Conservation (phyloP, 2,797 vertebrate genomes). For the Neosilurus mollespiculum region DNA sequence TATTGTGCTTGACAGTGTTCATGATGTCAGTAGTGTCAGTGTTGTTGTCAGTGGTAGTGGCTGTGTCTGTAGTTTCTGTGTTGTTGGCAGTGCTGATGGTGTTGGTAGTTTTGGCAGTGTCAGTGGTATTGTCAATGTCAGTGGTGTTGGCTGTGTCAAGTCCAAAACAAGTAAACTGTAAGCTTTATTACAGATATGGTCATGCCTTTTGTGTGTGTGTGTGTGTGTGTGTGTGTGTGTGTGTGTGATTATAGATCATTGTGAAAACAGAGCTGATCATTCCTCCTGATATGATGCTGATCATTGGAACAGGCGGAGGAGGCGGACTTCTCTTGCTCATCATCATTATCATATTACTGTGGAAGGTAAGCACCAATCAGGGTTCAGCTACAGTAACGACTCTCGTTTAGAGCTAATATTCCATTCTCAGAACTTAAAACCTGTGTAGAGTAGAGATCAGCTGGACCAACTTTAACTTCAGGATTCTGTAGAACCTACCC, state of each 20-base stretch:
- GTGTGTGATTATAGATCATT: conserved; percentile 53
- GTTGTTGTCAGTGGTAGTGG: too few species aligned
- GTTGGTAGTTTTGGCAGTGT: background rate
- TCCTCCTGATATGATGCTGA: conserved; percentile 32
- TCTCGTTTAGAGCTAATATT: background rate
- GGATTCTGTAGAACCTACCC: background rate
- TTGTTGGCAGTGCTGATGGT: too few species aligned
- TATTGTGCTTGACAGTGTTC: too few species aligned
- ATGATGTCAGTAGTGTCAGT: too few species aligned
- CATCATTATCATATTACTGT: conserved; percentile 60
- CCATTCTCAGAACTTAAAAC: background rate
- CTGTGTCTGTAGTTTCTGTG: too few species aligned
- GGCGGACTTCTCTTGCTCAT: conserved; percentile 64
- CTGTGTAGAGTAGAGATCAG: background rate
- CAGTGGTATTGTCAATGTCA: background rate
- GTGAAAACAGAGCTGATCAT: conserved; percentile 61
- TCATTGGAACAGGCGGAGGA: conserved; percentile 53
- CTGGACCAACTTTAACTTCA: background rate
- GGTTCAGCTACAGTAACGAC: background rate
- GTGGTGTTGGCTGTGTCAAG: background rate
- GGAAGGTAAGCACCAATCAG: conserved; percentile 60
- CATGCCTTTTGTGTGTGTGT: background rate
- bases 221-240: conserved; percentile 18
- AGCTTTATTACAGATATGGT: background rate
- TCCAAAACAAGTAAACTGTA: background rate